Evolutionary conservation across 2,113 vertebrate genomes (phyloP).

Genomic region (Gallinago jamesoni): DNA sequence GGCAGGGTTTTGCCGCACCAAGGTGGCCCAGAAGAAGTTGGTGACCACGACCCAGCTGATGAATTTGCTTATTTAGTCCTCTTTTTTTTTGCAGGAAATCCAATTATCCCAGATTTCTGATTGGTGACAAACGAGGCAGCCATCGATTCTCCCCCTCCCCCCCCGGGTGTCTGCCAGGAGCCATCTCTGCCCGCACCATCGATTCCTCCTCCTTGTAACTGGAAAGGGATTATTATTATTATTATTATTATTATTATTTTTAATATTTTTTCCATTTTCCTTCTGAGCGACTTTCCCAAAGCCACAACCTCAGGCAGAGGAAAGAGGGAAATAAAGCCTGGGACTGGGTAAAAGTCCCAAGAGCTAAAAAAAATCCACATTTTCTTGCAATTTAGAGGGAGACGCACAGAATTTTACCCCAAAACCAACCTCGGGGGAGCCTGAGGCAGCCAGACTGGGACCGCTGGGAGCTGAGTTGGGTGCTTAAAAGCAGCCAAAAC

Average conservation of each 20-base stretch:
- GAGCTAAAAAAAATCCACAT: neutral
- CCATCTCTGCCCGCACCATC: neutral
- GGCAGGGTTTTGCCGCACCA: neutral
- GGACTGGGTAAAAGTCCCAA: neutral
- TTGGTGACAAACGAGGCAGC: neutral
- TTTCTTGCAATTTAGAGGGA: neutral
- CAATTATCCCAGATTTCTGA: neutral
- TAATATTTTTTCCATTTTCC: neutral
- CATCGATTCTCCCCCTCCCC: neutral
- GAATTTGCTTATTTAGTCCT: neutral
- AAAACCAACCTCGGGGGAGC: accelerated
- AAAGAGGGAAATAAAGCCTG: neutral
- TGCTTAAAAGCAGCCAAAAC: neutral
- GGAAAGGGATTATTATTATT: neutral
- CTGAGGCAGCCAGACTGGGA: neutral
- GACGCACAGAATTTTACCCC: neutral
- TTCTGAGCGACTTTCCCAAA: neutral
- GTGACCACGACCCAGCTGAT: neutral
- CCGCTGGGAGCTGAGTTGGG: accelerated
- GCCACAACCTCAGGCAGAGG: neutral
- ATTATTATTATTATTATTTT: neutral
- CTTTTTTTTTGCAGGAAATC: neutral
- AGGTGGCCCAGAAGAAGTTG: neutral
- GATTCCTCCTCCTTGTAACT: accelerated
- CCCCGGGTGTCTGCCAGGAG: neutral